Percentiles rank a stretch among this genome's conserved stretches.
phyloP scores from a whole-genome alignment of 1,140 invertebrate species.

The Pantala flavescens region DNA sequence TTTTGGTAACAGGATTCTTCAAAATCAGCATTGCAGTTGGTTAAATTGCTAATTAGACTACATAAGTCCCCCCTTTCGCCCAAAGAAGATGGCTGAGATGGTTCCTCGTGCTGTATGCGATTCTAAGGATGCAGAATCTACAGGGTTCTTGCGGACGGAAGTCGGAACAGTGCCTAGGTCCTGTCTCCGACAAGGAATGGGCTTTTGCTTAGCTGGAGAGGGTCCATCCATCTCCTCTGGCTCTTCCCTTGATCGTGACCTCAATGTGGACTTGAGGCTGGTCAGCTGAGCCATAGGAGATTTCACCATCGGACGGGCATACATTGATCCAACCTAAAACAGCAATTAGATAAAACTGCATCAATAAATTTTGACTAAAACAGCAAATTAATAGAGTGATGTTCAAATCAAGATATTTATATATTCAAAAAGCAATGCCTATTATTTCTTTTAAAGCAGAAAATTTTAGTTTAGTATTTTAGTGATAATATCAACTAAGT shows the following conservation, averaged over 20 bases:
- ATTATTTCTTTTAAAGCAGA: no score
- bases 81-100: neutral
- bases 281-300: constrained; percentile 67
- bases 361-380: no score
- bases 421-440: no score
- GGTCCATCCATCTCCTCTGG: constrained; percentile 43
- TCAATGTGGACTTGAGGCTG: constrained; percentile 45
- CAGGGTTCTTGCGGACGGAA: constrained; percentile 24
- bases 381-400: no score
- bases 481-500: no score
- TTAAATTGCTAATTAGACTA: neutral
- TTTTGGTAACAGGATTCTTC: no score
- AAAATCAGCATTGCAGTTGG: no score
- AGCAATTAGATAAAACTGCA: no score
- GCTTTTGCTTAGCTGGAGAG: constrained; percentile 39
- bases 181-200: constrained; percentile 33
- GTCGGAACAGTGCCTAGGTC: constrained; percentile 30
- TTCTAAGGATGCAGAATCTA: constrained; percentile 27
- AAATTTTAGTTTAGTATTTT: no score
- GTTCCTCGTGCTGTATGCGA: neutral
- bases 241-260: constrained; percentile 2
- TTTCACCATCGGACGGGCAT: constrained; percentile 41
- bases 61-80: neutral
- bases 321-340: constrained; percentile 35
- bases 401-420: no score